Conservation (phyloP, 1,140 invertebrate genomes). For the Solen grandis region DNA sequence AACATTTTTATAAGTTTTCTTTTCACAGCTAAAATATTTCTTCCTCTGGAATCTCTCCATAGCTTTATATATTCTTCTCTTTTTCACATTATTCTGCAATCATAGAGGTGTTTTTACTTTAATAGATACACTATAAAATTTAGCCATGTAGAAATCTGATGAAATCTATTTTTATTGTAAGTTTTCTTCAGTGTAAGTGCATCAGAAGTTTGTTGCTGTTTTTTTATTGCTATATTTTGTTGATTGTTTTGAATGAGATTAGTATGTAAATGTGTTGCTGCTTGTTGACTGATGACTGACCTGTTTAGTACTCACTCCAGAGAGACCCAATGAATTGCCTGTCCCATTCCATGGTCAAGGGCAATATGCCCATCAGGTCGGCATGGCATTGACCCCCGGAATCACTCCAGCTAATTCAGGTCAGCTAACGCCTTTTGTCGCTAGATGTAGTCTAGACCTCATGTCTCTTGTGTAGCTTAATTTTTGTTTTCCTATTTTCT, state of each 20-base stretch:
- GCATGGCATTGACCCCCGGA: slow-evolving; percentile 71
- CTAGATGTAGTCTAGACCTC: not conserved
- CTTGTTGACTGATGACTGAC: not conserved
- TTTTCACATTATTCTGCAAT: no score
- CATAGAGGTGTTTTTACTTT: no score
- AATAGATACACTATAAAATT: not conserved
- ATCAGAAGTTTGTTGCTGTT: no score
- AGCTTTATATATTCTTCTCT: no score
- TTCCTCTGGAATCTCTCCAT: no score
- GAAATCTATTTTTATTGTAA: not conserved
- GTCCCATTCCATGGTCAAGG: slow-evolving; percentile 78
- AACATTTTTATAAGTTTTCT: no score
- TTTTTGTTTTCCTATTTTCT: no score
- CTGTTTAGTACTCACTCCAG: not conserved
- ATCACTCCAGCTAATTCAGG: slow-evolving; percentile 77
- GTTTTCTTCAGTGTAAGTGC: no score
- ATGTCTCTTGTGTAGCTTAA: no score
- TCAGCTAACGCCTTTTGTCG: slow-evolving; percentile 43
- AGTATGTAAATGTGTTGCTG: not conserved
- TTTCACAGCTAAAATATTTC: no score
- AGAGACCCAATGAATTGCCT: slow-evolving; percentile 73
- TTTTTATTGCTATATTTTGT: no score
- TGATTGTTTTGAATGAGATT: no score
- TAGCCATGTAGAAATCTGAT: not conserved
- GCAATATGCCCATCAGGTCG: slow-evolving; percentile 79